Conservation (phyloP, 2,113 vertebrate species). For the Carlito syrichta region DNA sequence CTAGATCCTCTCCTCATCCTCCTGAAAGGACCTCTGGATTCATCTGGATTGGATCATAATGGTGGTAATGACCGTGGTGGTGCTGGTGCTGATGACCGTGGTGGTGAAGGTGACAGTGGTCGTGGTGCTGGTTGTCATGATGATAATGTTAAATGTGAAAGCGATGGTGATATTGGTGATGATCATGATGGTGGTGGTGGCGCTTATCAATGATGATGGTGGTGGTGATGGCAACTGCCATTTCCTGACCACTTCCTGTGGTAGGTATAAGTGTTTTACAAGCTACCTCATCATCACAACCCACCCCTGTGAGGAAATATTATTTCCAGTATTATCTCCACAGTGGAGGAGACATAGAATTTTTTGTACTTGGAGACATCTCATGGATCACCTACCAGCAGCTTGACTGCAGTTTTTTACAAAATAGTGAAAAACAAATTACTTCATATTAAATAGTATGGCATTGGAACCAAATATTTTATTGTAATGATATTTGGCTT, state of each 20-base stretch:
- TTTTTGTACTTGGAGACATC: too few species aligned
- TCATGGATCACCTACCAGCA: too few species aligned
- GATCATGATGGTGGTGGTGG: too few species aligned
- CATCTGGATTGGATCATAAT: background rate
- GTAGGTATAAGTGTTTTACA: background rate
- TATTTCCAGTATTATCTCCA: background rate
- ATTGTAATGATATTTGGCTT: too few species aligned
- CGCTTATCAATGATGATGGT: too few species aligned
- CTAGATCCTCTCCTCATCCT: background rate
- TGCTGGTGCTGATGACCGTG: background rate
- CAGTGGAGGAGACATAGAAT: background rate
- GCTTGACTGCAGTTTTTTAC: too few species aligned
- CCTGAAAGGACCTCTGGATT: background rate
- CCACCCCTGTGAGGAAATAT: background rate
- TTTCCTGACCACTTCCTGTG: background rate
- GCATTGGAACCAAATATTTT: too few species aligned
- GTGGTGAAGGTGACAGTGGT: fast-evolving
- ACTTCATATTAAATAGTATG: too few species aligned
- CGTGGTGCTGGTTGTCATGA: background rate
- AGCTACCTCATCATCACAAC: fast-evolving
- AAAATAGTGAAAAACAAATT: too few species aligned
- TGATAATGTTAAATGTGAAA: too few species aligned
- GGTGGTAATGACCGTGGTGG: background rate
- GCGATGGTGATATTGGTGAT: too few species aligned
- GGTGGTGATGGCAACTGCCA: too few species aligned